Evolutionary conservation across 1,140 invertebrate genomes (phyloP), one percentile per base, ranked within the genome.

Genomic region (Tetraneura akinire): DNA sequence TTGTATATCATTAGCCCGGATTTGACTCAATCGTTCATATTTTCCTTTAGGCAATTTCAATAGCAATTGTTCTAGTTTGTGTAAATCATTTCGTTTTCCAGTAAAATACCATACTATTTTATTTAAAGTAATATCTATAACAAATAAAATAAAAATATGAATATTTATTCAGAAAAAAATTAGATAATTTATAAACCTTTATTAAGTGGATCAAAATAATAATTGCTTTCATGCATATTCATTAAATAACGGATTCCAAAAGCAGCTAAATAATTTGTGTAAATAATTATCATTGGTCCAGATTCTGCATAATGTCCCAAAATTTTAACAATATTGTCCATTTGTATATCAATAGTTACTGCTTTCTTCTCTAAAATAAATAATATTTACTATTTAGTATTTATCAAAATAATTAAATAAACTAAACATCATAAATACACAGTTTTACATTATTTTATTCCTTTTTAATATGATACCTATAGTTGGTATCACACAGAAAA

Each of bases 241-340:
- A 96, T 87, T 23, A 88, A 83, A 84, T 90, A 88, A 81, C 93
- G 88, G 81, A 95, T 90, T 82, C 88, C 89, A 18, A 85, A 86
- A 42, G 90, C 93, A 84, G 90, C 91, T 49, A 85, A 87, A 64
- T 88, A 87, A 80, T 89, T 89, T 32, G 91, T 90, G 83, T 94
- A 93, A 83, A 95, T 88, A 86, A 95, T 94, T 73, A 96, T 86
- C 3, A 94, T 90, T 3, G 92, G 91, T 84, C 92, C 32, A 37
- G 32, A 87, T 13, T 86, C 85, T 84, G 90, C 90, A 86, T 93
- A 92, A 87, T 93, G 91, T 68, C 90, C 88, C 81, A 93, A 86
- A 80, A 93, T 88, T 86, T 91, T 92, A 2, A 93, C 88, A 64
- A 94, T 89, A 83, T 92, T 89, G 74, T 86, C 86, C 57, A 88